phyloP scores from a whole-genome alignment of 2,113 vertebrate genomes.

The Protobothrops flavoviridis region DNA sequence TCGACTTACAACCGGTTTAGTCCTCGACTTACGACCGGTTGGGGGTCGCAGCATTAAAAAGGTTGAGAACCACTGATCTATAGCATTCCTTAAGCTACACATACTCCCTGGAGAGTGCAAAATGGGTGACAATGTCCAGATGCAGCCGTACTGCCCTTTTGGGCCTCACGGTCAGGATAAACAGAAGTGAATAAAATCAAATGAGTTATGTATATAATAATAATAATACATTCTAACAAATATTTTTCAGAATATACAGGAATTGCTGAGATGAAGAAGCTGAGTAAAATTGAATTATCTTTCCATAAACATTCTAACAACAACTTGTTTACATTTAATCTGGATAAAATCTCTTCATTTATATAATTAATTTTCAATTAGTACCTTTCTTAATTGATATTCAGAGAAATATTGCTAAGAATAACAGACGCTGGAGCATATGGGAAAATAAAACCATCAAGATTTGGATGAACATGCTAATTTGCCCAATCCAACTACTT shows the following conservation, averaged over 20 bases:
- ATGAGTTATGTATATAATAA: no score
- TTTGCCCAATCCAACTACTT: conserved; percentile 50
- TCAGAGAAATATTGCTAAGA: conserved; percentile 44
- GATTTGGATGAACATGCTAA: conserved; percentile 36
- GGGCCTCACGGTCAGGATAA: accelerated
- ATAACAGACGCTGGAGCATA: conserved; percentile 63
- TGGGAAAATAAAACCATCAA: conserved; percentile 61
- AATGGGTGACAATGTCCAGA: no score
- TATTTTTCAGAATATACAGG: background rate
- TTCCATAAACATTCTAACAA: background rate
- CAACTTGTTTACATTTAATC: background rate
- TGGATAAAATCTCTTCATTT: conserved; percentile 18
- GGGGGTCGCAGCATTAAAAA: no score
- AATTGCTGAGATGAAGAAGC: conserved; percentile 10
- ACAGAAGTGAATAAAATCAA: no score
- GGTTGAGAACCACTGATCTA: no score
- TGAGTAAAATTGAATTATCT: background rate
- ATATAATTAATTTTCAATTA: conserved; percentile 11
- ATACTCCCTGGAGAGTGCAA: no score
- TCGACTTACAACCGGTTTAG: no score
- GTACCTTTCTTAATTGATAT: conserved; percentile 55
- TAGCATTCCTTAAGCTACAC: no score
- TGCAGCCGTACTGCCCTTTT: no score
- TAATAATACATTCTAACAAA: background rate
- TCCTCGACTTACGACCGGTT: no score